A percentile compares a stretch with the other conserved stretches of the same genome.
Evolutionary conservation across 2,888 invertebrate genomes (phyloP).

Genomic region (Saturnia japonica): DNA sequence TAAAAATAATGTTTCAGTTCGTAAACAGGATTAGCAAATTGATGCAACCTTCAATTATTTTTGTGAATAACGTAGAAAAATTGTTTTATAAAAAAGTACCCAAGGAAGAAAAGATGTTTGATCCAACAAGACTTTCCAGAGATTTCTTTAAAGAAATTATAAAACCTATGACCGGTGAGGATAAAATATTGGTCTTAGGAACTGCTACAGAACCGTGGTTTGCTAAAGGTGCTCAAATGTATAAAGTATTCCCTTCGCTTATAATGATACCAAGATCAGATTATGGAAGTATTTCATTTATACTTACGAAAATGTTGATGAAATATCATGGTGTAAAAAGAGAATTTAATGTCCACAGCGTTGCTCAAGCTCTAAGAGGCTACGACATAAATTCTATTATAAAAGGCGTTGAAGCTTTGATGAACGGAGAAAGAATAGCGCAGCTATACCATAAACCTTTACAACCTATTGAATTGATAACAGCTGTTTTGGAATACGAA

Average conservation of each 20-base stretch:
- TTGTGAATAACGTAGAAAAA: conserved; percentile 85
- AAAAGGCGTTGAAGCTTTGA: conserved; percentile 62
- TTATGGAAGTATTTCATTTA: conserved; percentile 81
- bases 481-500: conserved; percentile 59
- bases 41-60: conserved; percentile 88
- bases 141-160: conserved; percentile 86
- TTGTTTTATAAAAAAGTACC: conserved; percentile 87
- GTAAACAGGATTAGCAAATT: conserved; percentile 84
- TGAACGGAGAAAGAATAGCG: conserved; percentile 76
- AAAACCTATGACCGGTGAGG: conserved; percentile 84
- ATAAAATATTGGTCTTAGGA: conserved; percentile 86
- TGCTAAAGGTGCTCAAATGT: conserved; percentile 66
- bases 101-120: conserved; percentile 81
- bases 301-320: conserved; percentile 81
- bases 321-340: conserved; percentile 82
- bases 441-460: conserved; percentile 78
- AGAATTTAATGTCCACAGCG: conserved; percentile 81
- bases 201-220: conserved; percentile 86
- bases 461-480: conserved; percentile 73
- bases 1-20: conserved; percentile 84
- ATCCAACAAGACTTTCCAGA: conserved; percentile 87
- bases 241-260: conserved; percentile 82
- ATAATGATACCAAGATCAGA: conserved; percentile 81
- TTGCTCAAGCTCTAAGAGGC: conserved; percentile 79
- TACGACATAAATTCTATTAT: conserved; percentile 78